phyloP scores from a whole-genome alignment of 2,888 invertebrate genomes.

The Melinaea marsaeus region DNA sequence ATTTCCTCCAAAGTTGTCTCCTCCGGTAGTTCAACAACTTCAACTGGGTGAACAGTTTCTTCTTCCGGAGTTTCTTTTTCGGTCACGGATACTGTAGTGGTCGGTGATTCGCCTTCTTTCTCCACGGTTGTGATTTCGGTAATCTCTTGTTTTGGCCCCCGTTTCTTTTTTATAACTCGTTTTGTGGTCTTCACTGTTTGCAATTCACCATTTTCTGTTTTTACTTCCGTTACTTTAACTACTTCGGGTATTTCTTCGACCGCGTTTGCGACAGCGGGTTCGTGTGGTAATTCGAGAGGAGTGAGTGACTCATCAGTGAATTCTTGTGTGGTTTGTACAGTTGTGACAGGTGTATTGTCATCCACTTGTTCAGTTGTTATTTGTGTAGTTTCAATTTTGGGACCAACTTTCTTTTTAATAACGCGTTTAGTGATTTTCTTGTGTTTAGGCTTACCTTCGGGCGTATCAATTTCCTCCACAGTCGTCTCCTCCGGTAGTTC shows the following conservation, averaged over 20 bases:
- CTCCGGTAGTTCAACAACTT: conserved; percentile 45
- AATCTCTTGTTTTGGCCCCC: conserved; percentile 41
- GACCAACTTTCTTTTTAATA: conserved; percentile 31
- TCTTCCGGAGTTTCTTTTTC: conserved; percentile 31
- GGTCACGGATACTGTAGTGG: conserved; percentile 33
- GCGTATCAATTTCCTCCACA: conserved; percentile 36
- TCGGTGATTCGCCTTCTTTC: conserved; percentile 33
- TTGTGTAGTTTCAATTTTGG: conserved; percentile 42
- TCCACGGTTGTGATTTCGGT: conserved; percentile 27
- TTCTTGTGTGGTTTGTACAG: conserved; percentile 40
- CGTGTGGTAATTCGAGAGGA: conserved; percentile 17
- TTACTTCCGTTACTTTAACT: conserved; percentile 35
- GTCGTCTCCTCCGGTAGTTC: conserved; percentile 40
- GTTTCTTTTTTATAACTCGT: conserved; percentile 37
- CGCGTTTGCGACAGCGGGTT: conserved; percentile 19
- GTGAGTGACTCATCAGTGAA: conserved; percentile 22
- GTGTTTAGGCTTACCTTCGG: conserved; percentile 37
- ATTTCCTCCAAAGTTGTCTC: conserved; percentile 46
- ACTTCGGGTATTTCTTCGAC: conserved; percentile 25
- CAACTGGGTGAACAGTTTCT: conserved; percentile 21
- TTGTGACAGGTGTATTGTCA: conserved; percentile 34
- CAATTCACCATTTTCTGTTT: conserved; percentile 14
- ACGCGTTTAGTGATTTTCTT: conserved; percentile 35
- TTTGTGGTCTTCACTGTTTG: conserved; percentile 30
- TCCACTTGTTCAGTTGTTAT: conserved; percentile 15